Conservation (phyloP, 2,797 vertebrate genomes). For the Oreonectes daqikongensis region DNA sequence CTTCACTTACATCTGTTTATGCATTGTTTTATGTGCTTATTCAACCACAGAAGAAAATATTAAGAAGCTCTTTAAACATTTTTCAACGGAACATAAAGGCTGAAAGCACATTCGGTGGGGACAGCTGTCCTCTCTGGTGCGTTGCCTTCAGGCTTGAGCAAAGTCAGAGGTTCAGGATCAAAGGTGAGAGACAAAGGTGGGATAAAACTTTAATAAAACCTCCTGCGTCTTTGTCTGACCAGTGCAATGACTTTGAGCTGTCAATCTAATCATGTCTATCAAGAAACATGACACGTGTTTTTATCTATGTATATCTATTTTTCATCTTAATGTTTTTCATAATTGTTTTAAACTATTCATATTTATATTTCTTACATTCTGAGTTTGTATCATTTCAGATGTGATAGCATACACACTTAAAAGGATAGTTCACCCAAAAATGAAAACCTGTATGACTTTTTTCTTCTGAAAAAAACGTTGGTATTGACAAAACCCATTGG, state of each 20-base stretch:
- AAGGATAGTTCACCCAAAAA: too few relatives aligned
- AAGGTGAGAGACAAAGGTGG: slow-evolving; percentile 26
- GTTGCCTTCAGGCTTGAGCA: slow-evolving; percentile 40
- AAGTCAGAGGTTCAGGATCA: slow-evolving; percentile 21
- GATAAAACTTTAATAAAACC: slow-evolving; percentile 47
- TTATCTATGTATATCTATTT: slow-evolving; percentile 5
- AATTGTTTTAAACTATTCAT: neutral
- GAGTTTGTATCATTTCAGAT: neutral
- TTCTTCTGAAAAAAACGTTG: too few relatives aligned
- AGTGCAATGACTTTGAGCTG: slow-evolving; percentile 39
- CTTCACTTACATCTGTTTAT: slow-evolving; percentile 27
- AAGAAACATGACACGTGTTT: slow-evolving; percentile 8
- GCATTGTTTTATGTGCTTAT: too few relatives aligned
- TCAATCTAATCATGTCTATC: slow-evolving; percentile 42
- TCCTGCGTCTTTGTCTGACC: slow-evolving; percentile 43
- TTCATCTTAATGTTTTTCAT: too few relatives aligned
- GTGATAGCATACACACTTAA: neutral
- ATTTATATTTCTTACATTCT: neutral
- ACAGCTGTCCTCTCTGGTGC: slow-evolving; percentile 23
- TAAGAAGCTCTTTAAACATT: too few relatives aligned
- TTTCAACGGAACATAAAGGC: slow-evolving; percentile 1
- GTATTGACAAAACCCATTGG: too few relatives aligned
- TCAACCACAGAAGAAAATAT: too few relatives aligned
- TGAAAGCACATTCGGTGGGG: neutral
- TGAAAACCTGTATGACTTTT: too few relatives aligned